phyloP scores from a whole-genome alignment of 2,888 invertebrate genomes.

The Drosophila rubida region DNA sequence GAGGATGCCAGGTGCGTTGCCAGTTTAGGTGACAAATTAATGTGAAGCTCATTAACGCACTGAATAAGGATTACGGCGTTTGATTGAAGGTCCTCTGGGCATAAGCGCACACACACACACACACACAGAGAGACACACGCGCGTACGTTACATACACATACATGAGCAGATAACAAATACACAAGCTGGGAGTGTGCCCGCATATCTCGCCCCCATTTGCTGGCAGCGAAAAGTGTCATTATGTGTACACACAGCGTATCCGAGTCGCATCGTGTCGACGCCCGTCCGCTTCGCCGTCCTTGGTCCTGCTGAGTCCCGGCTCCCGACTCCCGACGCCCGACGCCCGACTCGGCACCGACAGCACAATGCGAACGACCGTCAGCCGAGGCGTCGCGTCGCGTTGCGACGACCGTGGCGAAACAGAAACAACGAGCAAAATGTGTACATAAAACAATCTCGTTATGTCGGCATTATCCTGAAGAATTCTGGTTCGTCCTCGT shows the following conservation, averaged over 20 bases:
- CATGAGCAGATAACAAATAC: constrained; percentile 63
- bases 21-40: constrained; percentile 74
- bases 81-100: constrained; percentile 79
- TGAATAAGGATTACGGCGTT: constrained; percentile 80
- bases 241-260: constrained; percentile 50
- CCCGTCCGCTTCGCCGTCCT: not conserved
- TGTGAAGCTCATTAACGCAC: constrained; percentile 79
- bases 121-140: constrained; percentile 30
- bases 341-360: constrained; percentile 40
- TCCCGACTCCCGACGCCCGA: not conserved
- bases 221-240: constrained; percentile 71
- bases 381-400: not conserved
- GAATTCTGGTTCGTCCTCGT: constrained; percentile 84
- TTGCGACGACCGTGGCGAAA: no score
- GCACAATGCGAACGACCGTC: constrained; percentile 5
- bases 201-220: constrained; percentile 66
- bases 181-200: constrained; percentile 41
- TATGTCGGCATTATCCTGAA: constrained; percentile 83
- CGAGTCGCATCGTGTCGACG: constrained; percentile 11
- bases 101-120: constrained; percentile 48
- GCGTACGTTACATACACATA: constrained; percentile 37
- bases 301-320: constrained; percentile 3
- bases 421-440: constrained; percentile 67
- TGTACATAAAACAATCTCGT: constrained; percentile 83
- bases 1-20: constrained; percentile 68